These are phyloP conservation scores for Globodera rostochiensis DNA, from an alignment of 1,140 invertebrate genomes.

Conservation along the genomic window DNA sequence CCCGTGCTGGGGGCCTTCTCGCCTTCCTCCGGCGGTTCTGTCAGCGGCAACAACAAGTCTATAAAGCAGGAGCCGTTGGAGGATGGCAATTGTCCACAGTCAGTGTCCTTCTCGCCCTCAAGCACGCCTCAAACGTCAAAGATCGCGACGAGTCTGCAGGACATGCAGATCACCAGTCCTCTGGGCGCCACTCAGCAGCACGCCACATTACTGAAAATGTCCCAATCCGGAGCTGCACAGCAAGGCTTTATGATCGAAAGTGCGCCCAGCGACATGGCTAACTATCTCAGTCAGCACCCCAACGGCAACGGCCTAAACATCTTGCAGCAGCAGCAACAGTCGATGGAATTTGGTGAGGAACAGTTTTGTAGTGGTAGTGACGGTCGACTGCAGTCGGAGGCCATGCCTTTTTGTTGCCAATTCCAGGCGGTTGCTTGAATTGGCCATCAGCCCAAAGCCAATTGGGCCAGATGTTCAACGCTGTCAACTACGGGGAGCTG, in stretches of 20 bases:
- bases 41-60: slow-evolving; percentile 32
- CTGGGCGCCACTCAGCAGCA: slow-evolving; percentile 1
- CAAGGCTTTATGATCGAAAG: slow-evolving; percentile 31
- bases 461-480: slow-evolving; percentile 21
- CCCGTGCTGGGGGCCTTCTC: slow-evolving; percentile 52
- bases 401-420: neutral
- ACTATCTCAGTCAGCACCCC: slow-evolving; percentile 25
- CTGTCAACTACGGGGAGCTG: slow-evolving; percentile 38
- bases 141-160: slow-evolving; percentile 49
- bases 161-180: slow-evolving; percentile 63
- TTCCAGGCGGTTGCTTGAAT: slow-evolving; percentile 16
- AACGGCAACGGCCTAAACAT: neutral
- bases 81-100: slow-evolving; percentile 15
- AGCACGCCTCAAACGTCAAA: slow-evolving; percentile 53
- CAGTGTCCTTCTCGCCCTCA: slow-evolving; percentile 48
- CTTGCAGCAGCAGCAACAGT: slow-evolving; percentile 5
- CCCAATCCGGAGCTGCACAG: slow-evolving; percentile 35
- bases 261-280: slow-evolving; percentile 26
- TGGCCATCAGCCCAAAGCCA: slow-evolving; percentile 13
- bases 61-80: slow-evolving; percentile 64
- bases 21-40: slow-evolving; percentile 29
- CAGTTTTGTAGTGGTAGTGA: slow-evolving; percentile 24
- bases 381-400: neutral
- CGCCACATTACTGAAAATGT: slow-evolving; percentile 33
- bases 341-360: slow-evolving; percentile 33